Base-by-base conservation (phyloP, 2,888 invertebrate genomes). In the Eupithecia abbreviata region DNA sequence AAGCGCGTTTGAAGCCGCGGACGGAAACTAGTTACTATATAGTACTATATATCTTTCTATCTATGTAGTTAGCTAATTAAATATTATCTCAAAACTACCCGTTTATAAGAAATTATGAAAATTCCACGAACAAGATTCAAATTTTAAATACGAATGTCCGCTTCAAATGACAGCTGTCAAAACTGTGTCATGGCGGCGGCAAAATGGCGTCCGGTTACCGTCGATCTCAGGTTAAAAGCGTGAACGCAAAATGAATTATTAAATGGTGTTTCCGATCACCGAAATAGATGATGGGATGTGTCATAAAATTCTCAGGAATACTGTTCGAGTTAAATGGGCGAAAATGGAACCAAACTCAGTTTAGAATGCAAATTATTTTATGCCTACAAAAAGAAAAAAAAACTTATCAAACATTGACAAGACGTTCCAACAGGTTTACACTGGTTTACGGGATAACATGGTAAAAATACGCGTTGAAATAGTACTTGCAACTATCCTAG, bases 121-220 rank as follows among this genome's bases (percentile, higher is more conserved):
- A 80, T 78, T 82, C 83, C 81, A 81, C 79, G 78, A 84, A 73
- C 71, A 87, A 84, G 88, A 91, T 90, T 90, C 90, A 86, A 90
- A 90, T 91, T 93, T 92, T 92, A 93, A 92, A 91, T 92, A 88
- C 88, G 90, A 91, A 92, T 92, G 92, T 93, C 92, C 90, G 89
- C 87, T 87, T 84, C 87, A 87, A 90, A 85, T 94, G 94, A 94
- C 94, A 94, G 93, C 93, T 94, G 94, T 94, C 94, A 94, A 91
- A 93, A 89, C 91, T 90, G 89, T 89, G 92, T 93, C 91, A 93
- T 90, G 90, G 90, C 90, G 86, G 77, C 87, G 62, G 90, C 91
- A 91, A 90, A 87, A 90, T 90, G 91, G 94, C 94, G 93, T 94
- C 93, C 93, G 93, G 94, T 94, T 93, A 93, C 94, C 89, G 93